These are phyloP conservation scores for Danio albolineatus DNA, from an alignment of 2,797 vertebrate genomes.

Conservation along the genomic window DNA sequence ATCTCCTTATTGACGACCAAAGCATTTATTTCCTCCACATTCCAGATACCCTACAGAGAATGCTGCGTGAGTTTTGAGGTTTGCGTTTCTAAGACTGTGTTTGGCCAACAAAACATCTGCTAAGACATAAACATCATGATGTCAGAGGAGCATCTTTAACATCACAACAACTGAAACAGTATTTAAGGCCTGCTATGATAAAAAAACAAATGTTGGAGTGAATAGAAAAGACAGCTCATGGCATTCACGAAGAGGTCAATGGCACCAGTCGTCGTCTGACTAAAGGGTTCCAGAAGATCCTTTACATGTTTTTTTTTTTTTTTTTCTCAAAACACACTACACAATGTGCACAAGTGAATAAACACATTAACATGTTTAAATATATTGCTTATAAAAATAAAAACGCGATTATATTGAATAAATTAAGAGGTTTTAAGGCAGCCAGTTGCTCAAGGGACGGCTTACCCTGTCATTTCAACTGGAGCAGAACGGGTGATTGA, in stretches of 20 bases:
- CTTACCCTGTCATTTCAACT: conserved; percentile 77
- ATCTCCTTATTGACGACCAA: conserved; percentile 72
- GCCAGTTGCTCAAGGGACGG: conserved; percentile 73
- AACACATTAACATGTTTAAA: conserved; percentile 72
- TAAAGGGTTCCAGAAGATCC: conserved; percentile 70
- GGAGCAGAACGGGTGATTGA: conserved; percentile 71
- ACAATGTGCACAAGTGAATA: conserved; percentile 76
- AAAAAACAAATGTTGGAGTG: conserved; percentile 5
- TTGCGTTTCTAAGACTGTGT: neutral
- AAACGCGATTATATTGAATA: conserved; percentile 72
- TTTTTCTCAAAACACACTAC: conserved; percentile 69
- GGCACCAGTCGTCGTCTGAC: conserved; percentile 68
- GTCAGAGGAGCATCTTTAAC: neutral
- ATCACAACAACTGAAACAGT: conserved; percentile 3
- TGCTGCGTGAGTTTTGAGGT: conserved; percentile 7
- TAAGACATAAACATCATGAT: conserved; percentile 1
- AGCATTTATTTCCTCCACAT: conserved; percentile 56
- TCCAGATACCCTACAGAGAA: conserved; percentile 30
- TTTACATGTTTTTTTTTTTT: conserved; percentile 67
- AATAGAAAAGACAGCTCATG: conserved; percentile 32
- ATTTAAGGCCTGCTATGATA: conserved; percentile 19
- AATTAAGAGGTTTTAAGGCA: conserved; percentile 82
- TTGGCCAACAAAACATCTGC: conserved; percentile 1
- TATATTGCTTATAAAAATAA: conserved; percentile 75
- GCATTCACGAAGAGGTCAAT: conserved; percentile 68